Evolutionary conservation across 2,113 vertebrate species (phyloP), one percentile per base, ranked within the genome.

Genomic region (Bufo gargarizans): DNA sequence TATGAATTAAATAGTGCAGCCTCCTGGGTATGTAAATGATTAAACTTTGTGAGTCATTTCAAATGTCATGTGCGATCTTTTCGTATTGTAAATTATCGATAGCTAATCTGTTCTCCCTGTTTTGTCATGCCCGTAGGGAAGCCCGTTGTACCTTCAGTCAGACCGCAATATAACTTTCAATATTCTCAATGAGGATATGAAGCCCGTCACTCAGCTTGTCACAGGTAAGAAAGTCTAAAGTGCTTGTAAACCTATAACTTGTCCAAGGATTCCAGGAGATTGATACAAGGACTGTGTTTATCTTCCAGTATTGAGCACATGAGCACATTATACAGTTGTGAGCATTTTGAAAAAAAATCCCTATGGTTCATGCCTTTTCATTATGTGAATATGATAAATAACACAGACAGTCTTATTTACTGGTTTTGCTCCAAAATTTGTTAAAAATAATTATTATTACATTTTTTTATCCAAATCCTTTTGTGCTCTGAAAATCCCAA

Each of bases 121-220:
- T 58, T 1, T 71, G 49, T 72, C 55, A 10, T 85, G n/a, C 83
- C 47, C 94, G 4, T 93, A 99, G 98, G 98, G 97, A 91, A 97
- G 96, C 74, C 96, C 98, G 0, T 93, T 99, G 86, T 97, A 97
- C 94, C 96, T 99, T 95, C 98, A 99, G 93, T 99, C 98, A 19
- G 98, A 97, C 94, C 96, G 96, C 92, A 99, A 99, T 53, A 94
- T 99, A 88, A 98, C 98, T 3, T 95, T 99, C 92, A 99, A 99
- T 92, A 96, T 99, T 91, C 95, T 99, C 92, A 97, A 97, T 85
- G 96, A 94, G 91, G 96, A 99, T 93, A 97, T 96, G 86, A 96
- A 97, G 93, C 96, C 97, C 91, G 96, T 99, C 90, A 98, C 97
- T 47, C 97, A 97, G 92, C 96, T 99, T 16, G 93, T 98, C 55